Conservation (phyloP, 2,113 vertebrate genomes). For the Syrrhaptes paradoxus region DNA sequence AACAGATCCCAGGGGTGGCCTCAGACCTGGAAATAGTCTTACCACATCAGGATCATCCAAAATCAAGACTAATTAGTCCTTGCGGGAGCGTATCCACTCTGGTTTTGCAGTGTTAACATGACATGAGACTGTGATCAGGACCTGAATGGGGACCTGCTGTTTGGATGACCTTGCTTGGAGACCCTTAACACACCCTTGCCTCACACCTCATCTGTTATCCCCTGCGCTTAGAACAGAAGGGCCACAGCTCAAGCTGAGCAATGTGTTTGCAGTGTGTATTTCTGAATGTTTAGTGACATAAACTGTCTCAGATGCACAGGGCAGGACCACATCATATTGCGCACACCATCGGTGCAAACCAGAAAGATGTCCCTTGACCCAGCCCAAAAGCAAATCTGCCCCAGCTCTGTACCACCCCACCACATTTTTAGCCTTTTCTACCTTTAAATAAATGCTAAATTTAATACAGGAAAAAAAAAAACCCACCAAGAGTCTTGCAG, state of each 20-base stretch:
- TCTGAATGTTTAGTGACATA: not conserved
- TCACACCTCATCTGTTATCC: not conserved
- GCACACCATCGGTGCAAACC: not conserved
- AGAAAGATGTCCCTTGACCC: not conserved
- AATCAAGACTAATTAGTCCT: slow-evolving; percentile 7
- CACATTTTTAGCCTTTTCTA: not conserved
- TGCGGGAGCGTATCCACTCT: not conserved
- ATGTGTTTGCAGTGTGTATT: not conserved
- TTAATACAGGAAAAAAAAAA: not conserved
- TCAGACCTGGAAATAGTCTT: not conserved
- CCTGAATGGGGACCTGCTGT: not conserved
- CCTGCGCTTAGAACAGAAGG: not conserved
- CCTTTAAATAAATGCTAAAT: not conserved
- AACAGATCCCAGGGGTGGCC: not conserved
- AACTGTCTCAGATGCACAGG: not conserved
- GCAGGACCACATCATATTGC: not conserved
- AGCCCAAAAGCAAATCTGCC: not conserved
- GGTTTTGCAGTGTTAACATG: not conserved
- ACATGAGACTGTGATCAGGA: not conserved
- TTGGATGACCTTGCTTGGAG: not conserved
- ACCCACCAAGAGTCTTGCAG: not conserved
- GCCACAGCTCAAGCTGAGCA: not conserved
- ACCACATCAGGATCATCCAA: not conserved
- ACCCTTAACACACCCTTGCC: not conserved
- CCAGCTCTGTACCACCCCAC: not conserved